phyloP scores from a whole-genome alignment of 2,797 vertebrate genomes.

The Protonibea diacanthus region DNA sequence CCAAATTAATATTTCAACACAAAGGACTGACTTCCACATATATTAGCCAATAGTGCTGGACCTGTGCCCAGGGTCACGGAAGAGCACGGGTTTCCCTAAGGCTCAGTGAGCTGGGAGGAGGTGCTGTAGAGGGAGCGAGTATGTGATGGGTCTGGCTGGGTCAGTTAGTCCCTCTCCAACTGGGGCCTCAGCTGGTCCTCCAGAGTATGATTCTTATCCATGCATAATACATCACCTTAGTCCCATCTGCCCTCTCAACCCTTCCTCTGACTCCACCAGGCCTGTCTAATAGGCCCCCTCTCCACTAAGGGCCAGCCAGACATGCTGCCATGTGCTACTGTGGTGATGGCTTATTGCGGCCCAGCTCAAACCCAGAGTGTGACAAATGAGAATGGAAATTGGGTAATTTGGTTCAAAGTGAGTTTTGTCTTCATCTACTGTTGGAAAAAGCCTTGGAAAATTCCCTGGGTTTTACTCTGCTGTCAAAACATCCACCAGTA shows the following conservation, averaged over 20 bases:
- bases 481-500: slow-evolving; percentile 34
- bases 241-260: slow-evolving; percentile 78
- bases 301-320: slow-evolving; percentile 50
- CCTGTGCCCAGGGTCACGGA: slow-evolving; percentile 61
- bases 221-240: slow-evolving; percentile 78
- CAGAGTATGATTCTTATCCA: slow-evolving; percentile 57
- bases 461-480: slow-evolving; percentile 26
- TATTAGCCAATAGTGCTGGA: slow-evolving; percentile 59
- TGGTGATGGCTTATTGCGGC: slow-evolving; percentile 54
- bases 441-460: slow-evolving; percentile 3
- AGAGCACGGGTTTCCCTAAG: slow-evolving; percentile 47
- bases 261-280: slow-evolving; percentile 52
- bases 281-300: slow-evolving; percentile 58
- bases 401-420: slow-evolving; percentile 67
- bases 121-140: slow-evolving; percentile 35
- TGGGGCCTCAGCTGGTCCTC: slow-evolving; percentile 75
- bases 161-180: slow-evolving; percentile 67
- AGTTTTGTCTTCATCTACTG: slow-evolving; percentile 55
- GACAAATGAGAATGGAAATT: slow-evolving; percentile 73
- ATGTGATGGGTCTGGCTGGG: slow-evolving; percentile 70
- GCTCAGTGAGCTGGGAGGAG: slow-evolving; percentile 57
- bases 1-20: slow-evolving; percentile 72
- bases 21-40: slow-evolving; percentile 56
- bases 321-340: slow-evolving; percentile 25
- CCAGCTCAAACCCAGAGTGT: slow-evolving; percentile 53